Conservation (phyloP, 2,888 invertebrate genomes). For the Taenaris catops region DNA sequence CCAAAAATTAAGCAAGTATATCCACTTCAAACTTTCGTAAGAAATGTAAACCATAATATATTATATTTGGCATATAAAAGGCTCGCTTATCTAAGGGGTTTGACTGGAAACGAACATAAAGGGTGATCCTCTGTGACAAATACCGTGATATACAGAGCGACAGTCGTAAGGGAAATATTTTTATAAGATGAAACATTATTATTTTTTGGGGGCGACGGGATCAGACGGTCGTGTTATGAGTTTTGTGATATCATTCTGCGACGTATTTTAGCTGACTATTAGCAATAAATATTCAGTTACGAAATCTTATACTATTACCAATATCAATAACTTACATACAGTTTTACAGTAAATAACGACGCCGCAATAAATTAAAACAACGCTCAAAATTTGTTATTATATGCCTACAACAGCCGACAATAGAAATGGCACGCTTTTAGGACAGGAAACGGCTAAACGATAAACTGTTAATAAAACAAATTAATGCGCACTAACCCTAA, state of each 20-base stretch:
- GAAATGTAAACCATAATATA: constrained; percentile 79
- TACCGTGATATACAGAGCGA: constrained; percentile 78
- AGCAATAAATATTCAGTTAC: too few species aligned
- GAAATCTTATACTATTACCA: too few species aligned
- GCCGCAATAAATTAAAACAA: too few species aligned
- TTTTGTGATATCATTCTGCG: constrained; percentile 52
- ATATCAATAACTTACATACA: too few species aligned
- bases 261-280: constrained; percentile 22
- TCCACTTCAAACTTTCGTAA: constrained; percentile 48
- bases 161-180: constrained; percentile 79
- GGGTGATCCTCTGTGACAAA: constrained; percentile 81
- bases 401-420: constrained; percentile 41
- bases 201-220: constrained; percentile 74
- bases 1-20: too few species aligned
- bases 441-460: constrained; percentile 71
- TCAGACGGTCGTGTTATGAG: constrained; percentile 67
- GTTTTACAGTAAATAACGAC: too few species aligned
- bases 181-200: constrained; percentile 80
- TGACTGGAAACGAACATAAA: constrained; percentile 80
- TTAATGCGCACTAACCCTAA: constrained; percentile 75
- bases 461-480: constrained; percentile 76
- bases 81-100: constrained; percentile 80
- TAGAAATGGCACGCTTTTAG: constrained; percentile 42
- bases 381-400: too few species aligned
- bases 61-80: constrained; percentile 81